Percentiles rank a stretch among this genome's conserved stretches.
These are phyloP conservation scores for Carassius gibelio DNA, from an alignment of 2,113 vertebrate species.

Conservation along the genomic window DNA sequence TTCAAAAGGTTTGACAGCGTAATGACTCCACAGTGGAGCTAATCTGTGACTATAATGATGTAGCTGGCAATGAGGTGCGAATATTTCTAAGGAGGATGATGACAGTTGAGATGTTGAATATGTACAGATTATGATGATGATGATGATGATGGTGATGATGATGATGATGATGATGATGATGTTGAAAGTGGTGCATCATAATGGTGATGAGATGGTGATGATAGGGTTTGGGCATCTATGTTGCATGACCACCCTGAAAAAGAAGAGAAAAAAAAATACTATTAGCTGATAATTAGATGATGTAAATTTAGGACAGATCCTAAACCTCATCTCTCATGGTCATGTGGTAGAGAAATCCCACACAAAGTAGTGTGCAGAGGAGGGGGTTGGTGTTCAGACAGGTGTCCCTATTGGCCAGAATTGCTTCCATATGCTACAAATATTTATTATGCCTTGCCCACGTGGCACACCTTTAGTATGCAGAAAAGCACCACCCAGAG, in stretches of 20 bases:
- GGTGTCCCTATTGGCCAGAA: not conserved
- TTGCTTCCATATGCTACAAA: not conserved
- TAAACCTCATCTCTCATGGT: not conserved
- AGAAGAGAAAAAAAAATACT: not conserved
- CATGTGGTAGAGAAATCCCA: not conserved
- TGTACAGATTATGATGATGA: not conserved
- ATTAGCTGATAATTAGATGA: not conserved
- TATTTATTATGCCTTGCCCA: not conserved
- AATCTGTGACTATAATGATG: conserved; percentile 41
- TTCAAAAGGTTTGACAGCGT: conserved; percentile 47
- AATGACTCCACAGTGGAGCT: conserved; percentile 37
- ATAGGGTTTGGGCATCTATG: not conserved
- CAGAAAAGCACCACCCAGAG: not conserved
- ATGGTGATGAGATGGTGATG: not conserved
- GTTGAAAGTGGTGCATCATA: not conserved
- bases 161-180: not conserved
- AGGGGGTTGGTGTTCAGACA: not conserved
- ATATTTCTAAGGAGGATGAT: conserved; percentile 2
- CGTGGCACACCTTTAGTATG: not conserved
- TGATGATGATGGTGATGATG: not conserved
- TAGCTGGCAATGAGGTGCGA: conserved; percentile 20
- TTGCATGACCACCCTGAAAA: conserved; percentile 25
- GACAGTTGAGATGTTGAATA: not conserved
- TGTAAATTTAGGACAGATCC: not conserved
- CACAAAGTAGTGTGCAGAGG: not conserved